Evolutionary conservation across 2,797 vertebrate species (phyloP), one percentile per base, ranked within the genome.

Genomic region (Ispidina lecontei): DNA sequence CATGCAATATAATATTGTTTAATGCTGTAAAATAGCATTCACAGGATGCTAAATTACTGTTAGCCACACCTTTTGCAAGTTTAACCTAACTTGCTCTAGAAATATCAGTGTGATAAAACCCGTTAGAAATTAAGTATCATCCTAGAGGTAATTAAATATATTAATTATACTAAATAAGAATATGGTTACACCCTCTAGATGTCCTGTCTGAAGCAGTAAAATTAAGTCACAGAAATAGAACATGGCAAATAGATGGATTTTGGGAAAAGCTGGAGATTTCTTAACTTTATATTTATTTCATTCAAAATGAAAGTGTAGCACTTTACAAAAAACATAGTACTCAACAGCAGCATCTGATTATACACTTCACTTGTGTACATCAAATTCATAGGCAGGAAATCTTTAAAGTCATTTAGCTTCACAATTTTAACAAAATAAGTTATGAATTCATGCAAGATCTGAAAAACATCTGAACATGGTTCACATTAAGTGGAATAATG

Each of bases 81-180:
- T 62, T 60, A 84, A 55, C 73, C 26, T 47, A 51, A 63, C 69
- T 73, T 28, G 4, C 19, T 65, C 47, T 31, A 76, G 68, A 74
- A 73, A 75, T 26, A 33, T 41, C 35, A 54, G 54, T 20, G 55
- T 70, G 13, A 33, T 4, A 88, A 67, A 81, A 56, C 21, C 63
- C 4, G 1, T 76, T 60, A 80, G 43, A 41, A 83, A 92, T 59
- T 90, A 78, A 73, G 62, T 54, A 23, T 26, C 23, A 13, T 59
- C 76, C 67, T 65, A 70, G 44, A 89, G 90, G 81, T 69, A 81
- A 93, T 86, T 79, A 73, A 81, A 74, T 86, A 46, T 78, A 91
- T 58, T 84, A 85, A 74, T 63, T 35, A 65, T 52, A 39, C 46
- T 46, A 84, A 87, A 70, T 63, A 63, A 37, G 31, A 75, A 39